Percentiles rank a stretch among this genome's conserved stretches.
These are phyloP conservation scores for Leptopilina clavipes DNA, from an alignment of 1,140 invertebrate species.

Conservation along the genomic window DNA sequence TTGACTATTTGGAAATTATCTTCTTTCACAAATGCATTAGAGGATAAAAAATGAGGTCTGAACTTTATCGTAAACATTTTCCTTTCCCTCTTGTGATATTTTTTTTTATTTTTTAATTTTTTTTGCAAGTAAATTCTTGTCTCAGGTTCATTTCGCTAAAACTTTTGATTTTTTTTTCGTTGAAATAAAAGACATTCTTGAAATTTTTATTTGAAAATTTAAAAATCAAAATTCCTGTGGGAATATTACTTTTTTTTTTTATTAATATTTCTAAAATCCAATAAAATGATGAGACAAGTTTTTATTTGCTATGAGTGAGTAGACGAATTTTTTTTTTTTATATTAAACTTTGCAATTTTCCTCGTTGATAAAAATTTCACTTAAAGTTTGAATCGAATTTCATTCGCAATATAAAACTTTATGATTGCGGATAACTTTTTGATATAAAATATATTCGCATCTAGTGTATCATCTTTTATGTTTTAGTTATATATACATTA, in stretches of 20 bases:
- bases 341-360: not conserved
- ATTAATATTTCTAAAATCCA: not conserved
- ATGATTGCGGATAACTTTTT: too few species aligned
- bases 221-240: too few species aligned
- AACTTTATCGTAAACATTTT: not conserved
- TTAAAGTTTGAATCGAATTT: slow-evolving; percentile 1
- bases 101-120: not conserved
- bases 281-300: not conserved
- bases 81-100: not conserved
- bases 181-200: too few species aligned
- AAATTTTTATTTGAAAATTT: too few species aligned
- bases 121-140: too few species aligned
- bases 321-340: not conserved
- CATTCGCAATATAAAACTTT: not conserved
- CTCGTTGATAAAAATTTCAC: not conserved
- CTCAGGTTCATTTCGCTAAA: too few species aligned
- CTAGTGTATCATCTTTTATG: too few species aligned
- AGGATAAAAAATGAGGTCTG: not conserved
- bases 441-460: too few species aligned
- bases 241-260: too few species aligned
- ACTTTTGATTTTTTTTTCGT: too few species aligned
- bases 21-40: not conserved
- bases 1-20: not conserved
- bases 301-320: not conserved
- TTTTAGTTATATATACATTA: too few species aligned